These are phyloP conservation scores for Trematocara stigmaticum DNA, from an alignment of 2,113 vertebrate genomes.

Conservation along the genomic window DNA sequence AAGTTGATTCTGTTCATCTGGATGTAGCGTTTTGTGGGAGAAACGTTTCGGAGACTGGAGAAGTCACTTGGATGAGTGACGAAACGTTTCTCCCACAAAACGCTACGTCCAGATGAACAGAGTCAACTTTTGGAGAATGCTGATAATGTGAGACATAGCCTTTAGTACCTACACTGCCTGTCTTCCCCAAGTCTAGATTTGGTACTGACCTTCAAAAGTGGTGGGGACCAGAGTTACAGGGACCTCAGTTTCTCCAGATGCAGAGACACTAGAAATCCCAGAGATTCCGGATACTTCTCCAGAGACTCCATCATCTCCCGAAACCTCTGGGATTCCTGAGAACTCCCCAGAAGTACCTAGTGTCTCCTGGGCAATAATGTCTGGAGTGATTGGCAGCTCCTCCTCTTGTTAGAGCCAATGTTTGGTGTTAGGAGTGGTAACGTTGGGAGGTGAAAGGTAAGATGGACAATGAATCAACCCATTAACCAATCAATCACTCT, in stretches of 20 bases:
- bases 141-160: not conserved
- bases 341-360: constrained; percentile 58
- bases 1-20: not conserved
- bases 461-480: constrained; percentile 37
- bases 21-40: not conserved
- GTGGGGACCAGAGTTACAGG: constrained; percentile 50
- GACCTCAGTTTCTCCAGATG: constrained; percentile 48
- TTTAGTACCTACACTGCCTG: not conserved
- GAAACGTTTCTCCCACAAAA: not conserved
- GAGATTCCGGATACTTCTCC: constrained; percentile 43
- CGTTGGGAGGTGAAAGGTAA: constrained; percentile 33
- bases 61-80: not conserved
- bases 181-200: constrained; percentile 19
- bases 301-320: constrained; percentile 44
- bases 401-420: constrained; percentile 75
- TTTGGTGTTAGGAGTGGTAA: constrained; percentile 49
- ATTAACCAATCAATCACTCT: constrained; percentile 13
- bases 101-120: not conserved
- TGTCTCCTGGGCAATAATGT: constrained; percentile 49
- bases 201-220: constrained; percentile 71
- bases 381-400: constrained; percentile 46
- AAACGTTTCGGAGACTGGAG: not conserved
- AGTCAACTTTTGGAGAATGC: not conserved
- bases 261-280: constrained; percentile 42
- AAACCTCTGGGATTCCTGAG: constrained; percentile 50